These are phyloP conservation scores for Gymnogyps californianus DNA, from an alignment of 2,113 vertebrate species.

Conservation along the genomic window DNA sequence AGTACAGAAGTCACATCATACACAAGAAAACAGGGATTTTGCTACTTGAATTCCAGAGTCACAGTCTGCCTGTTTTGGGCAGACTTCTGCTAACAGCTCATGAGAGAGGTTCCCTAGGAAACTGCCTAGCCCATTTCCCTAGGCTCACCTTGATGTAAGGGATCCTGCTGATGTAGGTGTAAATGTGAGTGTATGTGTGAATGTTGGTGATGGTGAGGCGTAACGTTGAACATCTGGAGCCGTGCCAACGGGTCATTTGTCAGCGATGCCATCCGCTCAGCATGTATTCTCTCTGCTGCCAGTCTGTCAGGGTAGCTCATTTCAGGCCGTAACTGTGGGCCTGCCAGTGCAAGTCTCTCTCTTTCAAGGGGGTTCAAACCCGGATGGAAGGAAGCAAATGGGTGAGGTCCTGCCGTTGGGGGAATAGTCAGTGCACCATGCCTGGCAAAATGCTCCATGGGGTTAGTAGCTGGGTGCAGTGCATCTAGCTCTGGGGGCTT, in stretches of 20 bases:
- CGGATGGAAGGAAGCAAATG: slow-evolving; percentile 93
- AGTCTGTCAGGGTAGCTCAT: slow-evolving; percentile 97
- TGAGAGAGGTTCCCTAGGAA: accelerated
- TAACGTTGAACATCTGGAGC: slow-evolving; percentile 99
- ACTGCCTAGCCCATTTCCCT: accelerated
- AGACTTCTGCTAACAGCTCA: neutral
- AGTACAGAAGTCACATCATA: accelerated
- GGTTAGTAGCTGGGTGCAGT: slow-evolving; percentile 92
- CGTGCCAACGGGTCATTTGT: slow-evolving; percentile 94
- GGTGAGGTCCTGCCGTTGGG: slow-evolving; percentile 89
- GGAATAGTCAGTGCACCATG: slow-evolving; percentile 93
- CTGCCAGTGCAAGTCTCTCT: slow-evolving; percentile 91
- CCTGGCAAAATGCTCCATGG: slow-evolving; percentile 98
- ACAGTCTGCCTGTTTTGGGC: accelerated
- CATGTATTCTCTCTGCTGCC: slow-evolving; percentile 93
- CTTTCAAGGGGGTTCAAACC: slow-evolving; percentile 92
- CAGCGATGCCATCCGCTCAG: slow-evolving; percentile 93
- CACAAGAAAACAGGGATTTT: accelerated
- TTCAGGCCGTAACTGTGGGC: slow-evolving; percentile 91
- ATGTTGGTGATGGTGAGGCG: slow-evolving; percentile 98
- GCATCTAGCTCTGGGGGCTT: slow-evolving; percentile 94
- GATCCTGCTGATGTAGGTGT: slow-evolving; percentile 98
- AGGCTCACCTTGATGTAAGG: slow-evolving; percentile 93
- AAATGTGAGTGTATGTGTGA: slow-evolving; percentile 99
- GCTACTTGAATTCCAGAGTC: accelerated